These are phyloP conservation scores for Dermatemys mawii DNA, from an alignment of 2,113 vertebrate genomes.

Conservation along the genomic window DNA sequence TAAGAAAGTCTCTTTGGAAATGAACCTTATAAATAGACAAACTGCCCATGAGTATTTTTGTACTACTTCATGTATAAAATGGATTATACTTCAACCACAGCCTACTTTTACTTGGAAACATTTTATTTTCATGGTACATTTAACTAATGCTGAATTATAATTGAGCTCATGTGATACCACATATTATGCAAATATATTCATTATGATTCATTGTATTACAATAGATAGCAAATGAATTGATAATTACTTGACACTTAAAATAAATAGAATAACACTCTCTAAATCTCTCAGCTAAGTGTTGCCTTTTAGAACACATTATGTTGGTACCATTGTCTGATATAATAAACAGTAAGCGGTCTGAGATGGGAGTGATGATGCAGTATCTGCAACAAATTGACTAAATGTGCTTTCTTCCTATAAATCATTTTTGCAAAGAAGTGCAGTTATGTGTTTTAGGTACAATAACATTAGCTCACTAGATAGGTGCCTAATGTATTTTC, in stretches of 20 bases:
- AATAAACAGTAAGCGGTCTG: background rate
- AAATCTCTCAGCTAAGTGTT: constrained; percentile 66
- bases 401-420: background rate
- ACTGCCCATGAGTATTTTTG: background rate
- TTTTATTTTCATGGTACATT: constrained; percentile 79
- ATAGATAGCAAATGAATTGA: constrained; percentile 79
- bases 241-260: constrained; percentile 81
- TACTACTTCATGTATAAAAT: background rate
- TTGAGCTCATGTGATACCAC: constrained; percentile 73
- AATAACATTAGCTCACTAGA: constrained; percentile 36
- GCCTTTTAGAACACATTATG: constrained; percentile 5
- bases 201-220: constrained; percentile 78
- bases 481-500: constrained; percentile 23
- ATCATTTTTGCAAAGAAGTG: background rate
- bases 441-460: background rate
- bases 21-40: background rate
- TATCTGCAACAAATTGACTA: constrained; percentile 2
- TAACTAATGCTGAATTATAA: constrained; percentile 79
- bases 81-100: constrained; percentile 44
- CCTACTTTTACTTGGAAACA: constrained; percentile 59
- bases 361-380: background rate
- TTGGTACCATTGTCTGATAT: background rate
- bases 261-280: constrained; percentile 74
- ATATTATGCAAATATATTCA: constrained; percentile 80
- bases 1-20: background rate